Evolutionary conservation across 2,888 invertebrate species (phyloP).

Genomic region (Fragum sueziense): DNA sequence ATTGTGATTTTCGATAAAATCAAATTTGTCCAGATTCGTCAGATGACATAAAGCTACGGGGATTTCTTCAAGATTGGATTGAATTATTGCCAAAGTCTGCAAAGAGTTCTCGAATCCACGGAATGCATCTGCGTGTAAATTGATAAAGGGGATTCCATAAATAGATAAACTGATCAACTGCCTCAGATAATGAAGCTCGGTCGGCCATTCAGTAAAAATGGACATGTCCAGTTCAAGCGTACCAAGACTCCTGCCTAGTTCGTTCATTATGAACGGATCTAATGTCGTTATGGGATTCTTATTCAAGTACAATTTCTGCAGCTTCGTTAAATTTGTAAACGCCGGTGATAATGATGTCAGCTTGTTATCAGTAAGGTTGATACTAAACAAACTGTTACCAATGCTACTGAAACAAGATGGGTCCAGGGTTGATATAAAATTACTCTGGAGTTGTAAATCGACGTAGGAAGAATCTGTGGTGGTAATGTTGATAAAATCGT

Average conservation of each 20-base stretch:
- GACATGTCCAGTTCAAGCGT: neutral
- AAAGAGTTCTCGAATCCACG: neutral
- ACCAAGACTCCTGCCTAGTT: neutral
- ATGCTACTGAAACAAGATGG: neutral
- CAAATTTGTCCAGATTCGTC: neutral
- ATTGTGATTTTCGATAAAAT: neutral
- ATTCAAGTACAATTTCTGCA: neutral
- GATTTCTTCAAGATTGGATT: neutral
- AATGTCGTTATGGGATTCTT: neutral
- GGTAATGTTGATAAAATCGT: neutral
- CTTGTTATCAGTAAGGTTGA: neutral
- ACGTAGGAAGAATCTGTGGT: neutral
- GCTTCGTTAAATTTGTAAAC: neutral
- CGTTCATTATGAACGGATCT: neutral
- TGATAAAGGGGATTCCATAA: neutral
- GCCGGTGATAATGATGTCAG: neutral
- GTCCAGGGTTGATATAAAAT: neutral
- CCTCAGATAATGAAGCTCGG: neutral
- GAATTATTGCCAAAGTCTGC: neutral
- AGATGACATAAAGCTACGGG: conserved; percentile 11
- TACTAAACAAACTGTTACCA: neutral
- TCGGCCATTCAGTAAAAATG: neutral
- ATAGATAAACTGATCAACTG: neutral
- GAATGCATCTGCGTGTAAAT: neutral
- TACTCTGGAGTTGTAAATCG: neutral